Conservation (phyloP, 1,140 invertebrate genomes). For the Ceratosolen fusciceps region DNA sequence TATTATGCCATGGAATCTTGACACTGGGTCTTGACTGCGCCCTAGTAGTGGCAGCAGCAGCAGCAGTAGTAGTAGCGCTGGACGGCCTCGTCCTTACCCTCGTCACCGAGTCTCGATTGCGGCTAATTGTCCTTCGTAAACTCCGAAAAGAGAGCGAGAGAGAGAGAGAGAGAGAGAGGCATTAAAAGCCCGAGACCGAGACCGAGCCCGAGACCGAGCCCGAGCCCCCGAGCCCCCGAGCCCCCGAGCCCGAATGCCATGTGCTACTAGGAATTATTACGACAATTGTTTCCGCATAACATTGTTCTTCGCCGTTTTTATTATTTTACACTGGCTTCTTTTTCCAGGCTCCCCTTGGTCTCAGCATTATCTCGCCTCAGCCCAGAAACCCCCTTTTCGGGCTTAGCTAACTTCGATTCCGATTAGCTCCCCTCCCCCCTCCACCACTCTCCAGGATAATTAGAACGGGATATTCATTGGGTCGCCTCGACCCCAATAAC, state of each 20-base stretch:
- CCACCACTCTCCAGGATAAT: too few species aligned
- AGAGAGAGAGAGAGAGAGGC: too few species aligned
- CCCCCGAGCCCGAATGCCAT: background rate
- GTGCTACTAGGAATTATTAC: constrained; percentile 28
- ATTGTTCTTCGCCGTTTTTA: background rate
- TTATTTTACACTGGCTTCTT: background rate
- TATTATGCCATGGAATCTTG: constrained; percentile 5
- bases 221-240: background rate
- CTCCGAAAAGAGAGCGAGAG: background rate
- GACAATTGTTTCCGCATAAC: background rate
- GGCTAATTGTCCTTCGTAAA: constrained; percentile 10
- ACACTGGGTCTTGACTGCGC: background rate
- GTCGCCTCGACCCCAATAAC: too few species aligned
- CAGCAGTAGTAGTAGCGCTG: too few species aligned
- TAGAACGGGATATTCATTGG: too few species aligned
- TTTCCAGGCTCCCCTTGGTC: too few species aligned
- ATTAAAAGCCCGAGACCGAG: background rate
- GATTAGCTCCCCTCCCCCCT: too few species aligned
- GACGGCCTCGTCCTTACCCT: background rate
- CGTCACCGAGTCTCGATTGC: background rate
- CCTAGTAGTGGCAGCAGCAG: too few species aligned
- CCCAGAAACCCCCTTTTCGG: too few species aligned
- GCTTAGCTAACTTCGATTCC: too few species aligned
- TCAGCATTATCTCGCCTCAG: too few species aligned
- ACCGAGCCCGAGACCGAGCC: too few species aligned